Base-by-base conservation (phyloP, 2,888 invertebrate species). In the Pristionchus japonicus region DNA sequence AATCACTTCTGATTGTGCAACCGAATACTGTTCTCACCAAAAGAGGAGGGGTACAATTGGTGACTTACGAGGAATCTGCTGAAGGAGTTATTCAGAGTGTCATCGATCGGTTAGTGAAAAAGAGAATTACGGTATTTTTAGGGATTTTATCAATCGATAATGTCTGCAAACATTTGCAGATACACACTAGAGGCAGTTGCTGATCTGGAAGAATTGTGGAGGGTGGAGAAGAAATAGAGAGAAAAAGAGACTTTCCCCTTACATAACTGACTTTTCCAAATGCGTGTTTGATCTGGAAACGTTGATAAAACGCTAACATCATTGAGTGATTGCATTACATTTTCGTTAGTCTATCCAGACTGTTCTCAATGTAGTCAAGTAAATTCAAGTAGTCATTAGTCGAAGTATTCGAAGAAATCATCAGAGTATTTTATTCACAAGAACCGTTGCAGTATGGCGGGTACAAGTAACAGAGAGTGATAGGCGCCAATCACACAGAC, bases 81-180 rank as follows among this genome's bases (percentile, higher is more conserved):
- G 96, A 96, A 90, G 98, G 97, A 77, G 96, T 97, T 94, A 96
- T 98, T 89, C 95, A 96, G 89, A 98, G 98, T 0, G 97, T 97
- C 96, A 95, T 97, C 43, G 97, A 98, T 23, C 96, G 98, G 89
- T 98, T 97, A 95, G 96, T 70, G n/a, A n/a, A n/a, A n/a, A n/a
- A n/a, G n/a, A n/a, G n/a, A n/a, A n/a, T n/a, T n/a, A n/a, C n/a
- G n/a, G n/a, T n/a, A n/a, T n/a, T n/a, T n/a, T n/a, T n/a, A n/a
- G n/a, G n/a, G n/a, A n/a, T n/a, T n/a, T n/a, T n/a, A n/a, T n/a
- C n/a, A 6, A 3, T 27, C 27, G 31, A 52, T 20, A 64, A 31
- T 3, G 17, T 31, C 31, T 64, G 37, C 1, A 70, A 70, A 37
- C 37, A 9, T 2, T 80, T 80, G 6, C 67, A 85, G 85, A 13